These are phyloP conservation scores for Leucoraja ocellata DNA, from an alignment of 2,797 vertebrate species.

Conservation along the genomic window DNA sequence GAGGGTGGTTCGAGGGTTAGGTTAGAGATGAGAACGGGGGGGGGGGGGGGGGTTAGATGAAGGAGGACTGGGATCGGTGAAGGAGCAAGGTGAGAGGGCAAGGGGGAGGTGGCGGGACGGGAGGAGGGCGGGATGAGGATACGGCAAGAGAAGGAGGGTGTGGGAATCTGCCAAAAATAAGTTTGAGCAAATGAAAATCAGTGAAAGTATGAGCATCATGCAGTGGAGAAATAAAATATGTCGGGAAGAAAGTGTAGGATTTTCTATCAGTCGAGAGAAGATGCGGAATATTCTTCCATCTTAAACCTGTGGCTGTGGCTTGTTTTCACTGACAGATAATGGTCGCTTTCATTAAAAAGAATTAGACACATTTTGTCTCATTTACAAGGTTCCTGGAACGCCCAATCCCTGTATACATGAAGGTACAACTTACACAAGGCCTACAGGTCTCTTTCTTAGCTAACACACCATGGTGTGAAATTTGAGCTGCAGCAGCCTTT, in stretches of 20 bases:
- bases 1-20: neutral
- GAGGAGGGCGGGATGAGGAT: too few relatives aligned
- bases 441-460: neutral
- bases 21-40: too few relatives aligned
- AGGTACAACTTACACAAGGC: neutral
- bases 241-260: neutral
- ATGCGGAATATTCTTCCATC: neutral
- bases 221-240: neutral
- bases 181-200: neutral
- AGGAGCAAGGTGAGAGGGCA: too few relatives aligned
- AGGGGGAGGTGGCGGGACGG: too few relatives aligned
- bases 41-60: too few relatives aligned
- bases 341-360: neutral
- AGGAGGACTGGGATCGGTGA: too few relatives aligned
- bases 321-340: neutral
- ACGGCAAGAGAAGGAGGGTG: too few relatives aligned
- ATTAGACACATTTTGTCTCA: neutral
- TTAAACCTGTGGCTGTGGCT: neutral
- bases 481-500: slow-evolving; percentile 4
- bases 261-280: neutral
- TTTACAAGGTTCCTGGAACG: neutral
- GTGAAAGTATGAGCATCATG: neutral
- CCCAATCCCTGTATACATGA: neutral
- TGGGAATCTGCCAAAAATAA: too few relatives aligned
- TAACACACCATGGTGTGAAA: neutral